phyloP scores from a whole-genome alignment of 1,140 invertebrate genomes.

The Phymorhynchus buccinoides region DNA sequence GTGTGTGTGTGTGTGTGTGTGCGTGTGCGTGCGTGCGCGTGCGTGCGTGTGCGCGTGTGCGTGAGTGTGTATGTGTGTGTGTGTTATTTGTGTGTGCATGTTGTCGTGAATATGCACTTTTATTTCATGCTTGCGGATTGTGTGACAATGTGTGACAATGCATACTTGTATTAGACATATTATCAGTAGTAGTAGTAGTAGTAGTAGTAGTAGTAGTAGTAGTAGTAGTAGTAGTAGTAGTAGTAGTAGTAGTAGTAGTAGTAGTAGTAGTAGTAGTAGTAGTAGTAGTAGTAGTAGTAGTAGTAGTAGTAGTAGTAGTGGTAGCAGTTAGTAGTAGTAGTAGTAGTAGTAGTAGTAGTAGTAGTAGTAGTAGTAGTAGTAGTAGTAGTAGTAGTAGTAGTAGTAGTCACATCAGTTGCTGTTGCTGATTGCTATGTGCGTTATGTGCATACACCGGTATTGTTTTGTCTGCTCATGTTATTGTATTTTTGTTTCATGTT shows the following conservation, averaged over 20 bases:
- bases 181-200: no score
- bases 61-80: neutral
- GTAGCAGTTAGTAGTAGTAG: conserved; percentile 10
- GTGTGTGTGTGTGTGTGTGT: neutral
- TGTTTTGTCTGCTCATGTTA: no score
- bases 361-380: conserved; percentile 16
- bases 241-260: conserved; percentile 17
- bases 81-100: neutral
- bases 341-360: conserved; percentile 17
- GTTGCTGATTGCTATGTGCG: no score
- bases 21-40: neutral
- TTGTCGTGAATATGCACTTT: no score
- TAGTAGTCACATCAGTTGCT: no score
- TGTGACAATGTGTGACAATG: neutral
- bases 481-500: no score
- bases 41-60: conserved; percentile 16
- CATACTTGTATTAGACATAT: no score
- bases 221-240: conserved; percentile 57
- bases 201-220: conserved; percentile 78
- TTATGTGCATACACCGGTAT: no score
- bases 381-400: conserved; percentile 16
- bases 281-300: conserved; percentile 13
- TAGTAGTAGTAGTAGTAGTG: conserved; percentile 11
- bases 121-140: neutral
- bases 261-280: conserved; percentile 16